A percentile compares a stretch with the other conserved stretches of the same genome.
These are phyloP conservation scores for Steinernema khuongi DNA, from an alignment of 1,140 invertebrate species.

Conservation along the genomic window DNA sequence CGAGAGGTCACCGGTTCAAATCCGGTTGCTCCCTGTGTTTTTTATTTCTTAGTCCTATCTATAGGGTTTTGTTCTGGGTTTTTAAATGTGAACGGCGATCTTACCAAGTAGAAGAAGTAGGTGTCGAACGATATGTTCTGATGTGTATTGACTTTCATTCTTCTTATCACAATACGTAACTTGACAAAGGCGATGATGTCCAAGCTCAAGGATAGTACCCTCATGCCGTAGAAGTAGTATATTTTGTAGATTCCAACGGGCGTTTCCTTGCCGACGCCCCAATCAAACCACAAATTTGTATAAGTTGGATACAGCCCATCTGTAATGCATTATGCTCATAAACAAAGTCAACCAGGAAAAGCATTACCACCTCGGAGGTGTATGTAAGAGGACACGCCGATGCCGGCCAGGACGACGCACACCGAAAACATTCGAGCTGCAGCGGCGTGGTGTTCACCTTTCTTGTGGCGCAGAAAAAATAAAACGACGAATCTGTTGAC, in stretches of 20 bases:
- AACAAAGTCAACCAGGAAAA: background rate
- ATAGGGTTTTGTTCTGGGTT: background rate
- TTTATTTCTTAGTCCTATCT: background rate
- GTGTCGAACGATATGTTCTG: background rate
- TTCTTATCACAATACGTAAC: background rate
- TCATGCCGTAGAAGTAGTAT: background rate
- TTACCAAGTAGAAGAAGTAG: slow-evolving; percentile 21
- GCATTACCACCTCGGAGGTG: background rate
- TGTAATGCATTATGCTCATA: background rate
- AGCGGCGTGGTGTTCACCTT: background rate
- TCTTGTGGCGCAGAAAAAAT: background rate
- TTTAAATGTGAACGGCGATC: background rate
- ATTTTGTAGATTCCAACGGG: background rate
- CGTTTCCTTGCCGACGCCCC: background rate
- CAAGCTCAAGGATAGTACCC: background rate
- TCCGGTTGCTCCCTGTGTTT: slow-evolving; percentile 61
- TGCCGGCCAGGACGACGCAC: background rate
- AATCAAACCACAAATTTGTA: background rate
- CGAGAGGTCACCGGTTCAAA: slow-evolving; percentile 64
- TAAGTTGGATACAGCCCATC: background rate
- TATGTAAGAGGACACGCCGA: background rate
- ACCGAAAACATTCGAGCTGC: background rate
- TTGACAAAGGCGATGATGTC: background rate
- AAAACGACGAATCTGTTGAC: background rate
- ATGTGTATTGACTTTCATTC: background rate